Evolutionary conservation across 2,888 invertebrate genomes (phyloP).

Genomic region (Phasia obesa): DNA sequence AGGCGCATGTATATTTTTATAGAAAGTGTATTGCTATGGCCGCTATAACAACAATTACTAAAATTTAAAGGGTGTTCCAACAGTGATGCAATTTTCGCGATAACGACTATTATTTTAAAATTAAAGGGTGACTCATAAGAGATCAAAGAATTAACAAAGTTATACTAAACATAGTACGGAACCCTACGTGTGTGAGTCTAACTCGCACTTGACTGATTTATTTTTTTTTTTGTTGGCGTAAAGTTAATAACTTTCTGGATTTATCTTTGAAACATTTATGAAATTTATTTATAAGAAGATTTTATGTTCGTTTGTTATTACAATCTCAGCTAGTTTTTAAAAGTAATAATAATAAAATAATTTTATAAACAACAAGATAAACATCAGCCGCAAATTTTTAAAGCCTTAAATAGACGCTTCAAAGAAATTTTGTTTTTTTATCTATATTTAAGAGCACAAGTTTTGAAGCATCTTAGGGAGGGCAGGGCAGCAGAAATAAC

Average conservation of each 20-base stretch:
- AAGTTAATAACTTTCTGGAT: constrained; percentile 19
- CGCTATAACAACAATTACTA: too few relatives aligned
- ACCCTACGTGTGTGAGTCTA: too few relatives aligned
- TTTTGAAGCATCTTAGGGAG: background rate
- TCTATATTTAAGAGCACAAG: background rate
- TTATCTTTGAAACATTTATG: constrained; percentile 22
- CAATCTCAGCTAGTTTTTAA: constrained; percentile 47
- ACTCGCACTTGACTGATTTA: too few relatives aligned
- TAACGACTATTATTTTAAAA: too few relatives aligned
- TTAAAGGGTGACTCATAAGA: too few relatives aligned
- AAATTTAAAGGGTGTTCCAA: too few relatives aligned
- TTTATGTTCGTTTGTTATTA: background rate
- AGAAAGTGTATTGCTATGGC: too few relatives aligned
- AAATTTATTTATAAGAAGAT: constrained; percentile 9
- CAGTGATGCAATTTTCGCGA: too few relatives aligned
- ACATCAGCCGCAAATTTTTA: background rate
- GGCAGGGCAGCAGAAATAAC: background rate
- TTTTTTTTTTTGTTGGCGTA: background rate
- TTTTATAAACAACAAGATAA: constrained; percentile 43
- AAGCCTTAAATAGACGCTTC: background rate
- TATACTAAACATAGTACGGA: too few relatives aligned
- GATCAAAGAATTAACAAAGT: too few relatives aligned
- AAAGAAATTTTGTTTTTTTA: background rate
- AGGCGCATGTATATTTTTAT: too few relatives aligned
- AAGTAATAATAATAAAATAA: constrained; percentile 29